A percentile compares a stretch with the other conserved stretches of the same genome.
These are phyloP conservation scores for Cataglyphis altisquamis DNA, from an alignment of 2,888 invertebrate genomes.

Conservation along the genomic window DNA sequence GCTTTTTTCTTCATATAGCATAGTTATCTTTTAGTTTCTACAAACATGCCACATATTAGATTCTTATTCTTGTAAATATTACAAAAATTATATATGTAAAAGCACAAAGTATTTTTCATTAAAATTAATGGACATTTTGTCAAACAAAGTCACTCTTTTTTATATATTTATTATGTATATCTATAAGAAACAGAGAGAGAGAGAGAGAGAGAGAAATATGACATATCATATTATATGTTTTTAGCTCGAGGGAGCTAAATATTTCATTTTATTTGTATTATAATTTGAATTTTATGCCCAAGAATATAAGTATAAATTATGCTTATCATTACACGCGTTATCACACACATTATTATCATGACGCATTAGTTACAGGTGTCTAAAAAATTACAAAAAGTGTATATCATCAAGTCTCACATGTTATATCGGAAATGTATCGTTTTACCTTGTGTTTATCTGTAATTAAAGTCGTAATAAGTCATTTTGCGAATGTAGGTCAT, in stretches of 20 bases:
- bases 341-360: not conserved
- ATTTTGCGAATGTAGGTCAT: constrained; percentile 49
- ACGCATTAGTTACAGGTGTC: not conserved
- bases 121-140: not conserved
- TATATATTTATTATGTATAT: not conserved
- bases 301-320: not conserved
- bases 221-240: not conserved
- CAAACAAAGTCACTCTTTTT: not conserved
- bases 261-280: constrained; percentile 1
- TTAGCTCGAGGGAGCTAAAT: not conserved
- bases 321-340: not conserved
- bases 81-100: not conserved
- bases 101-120: not conserved
- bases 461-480: constrained; percentile 42
- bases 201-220: not conserved
- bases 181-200: not conserved
- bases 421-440: constrained; percentile 10
- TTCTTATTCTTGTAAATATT: not conserved
- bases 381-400: not conserved
- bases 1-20: constrained; percentile 8
- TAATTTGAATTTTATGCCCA: constrained; percentile 6
- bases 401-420: not conserved
- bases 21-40: constrained; percentile 2
- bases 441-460: constrained; percentile 24
- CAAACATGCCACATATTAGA: not conserved